Evolutionary conservation across 2,797 vertebrate species (phyloP).

Genomic region (Myioborus miniatus): DNA sequence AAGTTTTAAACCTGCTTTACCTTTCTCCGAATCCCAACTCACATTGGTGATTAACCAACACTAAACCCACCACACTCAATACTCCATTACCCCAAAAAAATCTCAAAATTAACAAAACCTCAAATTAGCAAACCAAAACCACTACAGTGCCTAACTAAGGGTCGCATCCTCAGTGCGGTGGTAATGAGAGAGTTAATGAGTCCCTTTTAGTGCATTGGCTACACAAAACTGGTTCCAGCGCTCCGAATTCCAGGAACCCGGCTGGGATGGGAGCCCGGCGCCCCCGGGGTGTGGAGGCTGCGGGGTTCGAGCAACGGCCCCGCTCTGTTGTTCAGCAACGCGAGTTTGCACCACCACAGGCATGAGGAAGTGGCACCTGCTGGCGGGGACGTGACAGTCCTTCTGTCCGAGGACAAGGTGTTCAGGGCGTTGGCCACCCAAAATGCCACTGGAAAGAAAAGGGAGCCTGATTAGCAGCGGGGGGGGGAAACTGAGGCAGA

Average conservation of each 20-base stretch:
- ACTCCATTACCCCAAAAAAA: not conserved
- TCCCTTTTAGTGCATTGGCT: not conserved
- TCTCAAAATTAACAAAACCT: not conserved
- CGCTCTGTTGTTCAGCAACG: not conserved
- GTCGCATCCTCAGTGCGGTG: fast-evolving
- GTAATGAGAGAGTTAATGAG: fast-evolving
- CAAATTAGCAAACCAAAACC: not conserved
- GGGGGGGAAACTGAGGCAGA: not conserved
- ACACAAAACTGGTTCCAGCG: not conserved
- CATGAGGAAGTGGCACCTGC: slow-evolving; percentile 34
- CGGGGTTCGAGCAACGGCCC: fast-evolving
- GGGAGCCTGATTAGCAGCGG: not conserved
- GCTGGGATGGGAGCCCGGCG: not conserved
- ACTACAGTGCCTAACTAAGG: not conserved
- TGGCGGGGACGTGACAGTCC: not conserved
- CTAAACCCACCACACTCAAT: not conserved
- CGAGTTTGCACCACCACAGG: not conserved
- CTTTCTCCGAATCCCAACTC: not conserved
- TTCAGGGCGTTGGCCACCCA: not conserved
- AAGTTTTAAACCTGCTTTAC: not conserved
- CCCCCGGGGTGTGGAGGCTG: not conserved
- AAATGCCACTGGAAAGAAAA: not conserved
- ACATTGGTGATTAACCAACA: not conserved
- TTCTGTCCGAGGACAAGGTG: not conserved
- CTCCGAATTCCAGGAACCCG: fast-evolving